Evolutionary conservation across 2,888 invertebrate genomes (phyloP), one percentile per base, ranked within the genome.

Genomic region (Ophion costatus): DNA sequence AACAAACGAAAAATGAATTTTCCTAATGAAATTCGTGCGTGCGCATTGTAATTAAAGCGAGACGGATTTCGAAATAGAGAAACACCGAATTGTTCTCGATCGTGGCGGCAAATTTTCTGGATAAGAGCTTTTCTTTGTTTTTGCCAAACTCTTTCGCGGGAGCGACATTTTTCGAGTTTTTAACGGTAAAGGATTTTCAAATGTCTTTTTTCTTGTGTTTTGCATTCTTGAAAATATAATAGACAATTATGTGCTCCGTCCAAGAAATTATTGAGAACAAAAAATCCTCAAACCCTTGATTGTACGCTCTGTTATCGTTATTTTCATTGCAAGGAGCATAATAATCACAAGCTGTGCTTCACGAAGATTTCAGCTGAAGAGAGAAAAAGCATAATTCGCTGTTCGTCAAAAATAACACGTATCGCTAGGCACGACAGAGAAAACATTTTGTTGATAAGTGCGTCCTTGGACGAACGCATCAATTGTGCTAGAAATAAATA

Each of bases 401-500:
- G 59, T 11, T 59, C 57, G 42, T 14, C 14, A 67, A 64, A 64
- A 84, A 83, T 76, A 64, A 4, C 51, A 59, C 51, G 17, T 71
- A 45, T 33, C 33, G 57, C 78, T 81, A 66, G 56, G 66, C 64
- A 71, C 45, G 63, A 76, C 17, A 79, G 51, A 38, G 51, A 70
- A 45, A 57, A 73, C n/a, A 78, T 87, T 82, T 83, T 82, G 80
- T 85, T 86, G 64, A 73, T 77, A 82, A 67, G 56, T 57, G 66
- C 56, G 73, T 79, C 77, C 69, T 85, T 45, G 42, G 61, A 38
- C 74, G 71, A 73, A 73, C 71, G 82, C 84, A 82, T 82, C 76
- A 71, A 79, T 81, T 87, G 76, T 80, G 79, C 79, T 87, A 77
- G 79, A 83, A 86, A 84, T 85, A 82, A 87, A 87, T 86, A 83